Percentiles rank a stretch among this genome's conserved stretches.
Evolutionary conservation across 2,797 vertebrate species (phyloP).

Genomic region (Anniella stebbinsi): DNA sequence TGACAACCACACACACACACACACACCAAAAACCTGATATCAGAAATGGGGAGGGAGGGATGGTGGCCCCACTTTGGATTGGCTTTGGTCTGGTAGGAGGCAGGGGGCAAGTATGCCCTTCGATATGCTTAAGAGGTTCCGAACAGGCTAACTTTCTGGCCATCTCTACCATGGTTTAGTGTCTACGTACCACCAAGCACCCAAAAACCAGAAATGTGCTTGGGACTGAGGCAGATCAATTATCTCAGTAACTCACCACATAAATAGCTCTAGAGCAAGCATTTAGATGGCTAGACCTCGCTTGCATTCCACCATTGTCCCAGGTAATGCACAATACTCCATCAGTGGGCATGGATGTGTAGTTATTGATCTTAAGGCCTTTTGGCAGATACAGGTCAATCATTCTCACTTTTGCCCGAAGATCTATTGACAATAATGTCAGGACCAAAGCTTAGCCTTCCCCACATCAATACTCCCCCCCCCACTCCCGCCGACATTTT

Average conservation of each 20-base stretch:
- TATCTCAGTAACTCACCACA: neutral
- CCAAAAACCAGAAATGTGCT: neutral
- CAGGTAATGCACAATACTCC: neutral
- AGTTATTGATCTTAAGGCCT: too few relatives aligned
- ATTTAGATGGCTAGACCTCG: neutral
- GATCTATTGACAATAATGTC: neutral
- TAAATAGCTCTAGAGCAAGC: neutral
- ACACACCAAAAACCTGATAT: neutral
- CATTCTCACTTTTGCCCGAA: neutral
- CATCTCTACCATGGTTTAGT: neutral
- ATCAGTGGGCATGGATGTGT: neutral
- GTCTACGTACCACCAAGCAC: neutral
- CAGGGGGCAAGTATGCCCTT: neutral
- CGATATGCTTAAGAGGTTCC: neutral
- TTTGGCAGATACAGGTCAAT: too few relatives aligned
- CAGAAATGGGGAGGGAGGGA: neutral
- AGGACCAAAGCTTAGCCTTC: too few relatives aligned
- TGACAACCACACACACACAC: neutral
- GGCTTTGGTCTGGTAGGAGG: too few relatives aligned
- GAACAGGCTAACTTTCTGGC: neutral
- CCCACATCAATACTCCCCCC: too few relatives aligned
- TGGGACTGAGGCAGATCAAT: neutral
- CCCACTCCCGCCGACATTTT: too few relatives aligned
- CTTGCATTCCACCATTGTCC: neutral
- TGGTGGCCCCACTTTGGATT: neutral